Percentiles rank a stretch among this genome's conserved stretches.
Evolutionary conservation across 2,888 invertebrate genomes (phyloP).

Genomic region (Cephus sareptanus): DNA sequence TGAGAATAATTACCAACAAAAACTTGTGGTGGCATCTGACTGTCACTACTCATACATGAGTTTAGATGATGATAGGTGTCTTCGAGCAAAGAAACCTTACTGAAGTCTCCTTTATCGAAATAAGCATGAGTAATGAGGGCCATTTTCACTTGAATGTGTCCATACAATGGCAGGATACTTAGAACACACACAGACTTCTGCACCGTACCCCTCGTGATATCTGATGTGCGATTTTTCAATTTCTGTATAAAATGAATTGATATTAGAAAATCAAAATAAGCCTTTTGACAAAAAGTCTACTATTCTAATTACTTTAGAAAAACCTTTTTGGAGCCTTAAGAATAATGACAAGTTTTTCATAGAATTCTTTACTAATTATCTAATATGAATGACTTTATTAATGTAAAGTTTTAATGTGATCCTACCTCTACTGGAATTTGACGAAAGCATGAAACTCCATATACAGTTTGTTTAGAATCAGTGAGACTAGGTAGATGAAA

Average conservation of each 20-base stretch:
- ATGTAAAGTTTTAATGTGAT: not conserved
- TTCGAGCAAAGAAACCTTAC: constrained; percentile 85
- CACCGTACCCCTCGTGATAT: constrained; percentile 96
- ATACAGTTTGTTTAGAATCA: constrained; percentile 87
- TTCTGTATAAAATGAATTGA: constrained; percentile 71
- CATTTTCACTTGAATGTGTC: constrained; percentile 94
- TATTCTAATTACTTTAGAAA: not conserved
- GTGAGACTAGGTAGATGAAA: constrained; percentile 93
- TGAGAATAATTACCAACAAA: constrained; percentile 72
- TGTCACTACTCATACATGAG: constrained; percentile 76
- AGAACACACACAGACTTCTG: constrained; percentile 98
- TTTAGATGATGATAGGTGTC: constrained; percentile 94
- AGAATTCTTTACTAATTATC: too few relatives aligned
- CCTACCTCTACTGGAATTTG: constrained; percentile 94
- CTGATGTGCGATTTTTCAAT: constrained; percentile 90
- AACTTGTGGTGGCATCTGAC: constrained; percentile 73
- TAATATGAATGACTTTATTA: too few relatives aligned
- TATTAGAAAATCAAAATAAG: constrained; percentile 10
- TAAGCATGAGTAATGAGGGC: constrained; percentile 96
- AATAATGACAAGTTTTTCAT: too few relatives aligned
- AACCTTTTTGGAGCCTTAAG: too few relatives aligned
- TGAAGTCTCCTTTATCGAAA: constrained; percentile 95
- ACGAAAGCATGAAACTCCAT: constrained; percentile 96
- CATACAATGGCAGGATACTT: constrained; percentile 90
- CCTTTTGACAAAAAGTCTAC: not conserved